phyloP scores from a whole-genome alignment of 1,140 invertebrate species.

The Thaumatotibia leucotreta region DNA sequence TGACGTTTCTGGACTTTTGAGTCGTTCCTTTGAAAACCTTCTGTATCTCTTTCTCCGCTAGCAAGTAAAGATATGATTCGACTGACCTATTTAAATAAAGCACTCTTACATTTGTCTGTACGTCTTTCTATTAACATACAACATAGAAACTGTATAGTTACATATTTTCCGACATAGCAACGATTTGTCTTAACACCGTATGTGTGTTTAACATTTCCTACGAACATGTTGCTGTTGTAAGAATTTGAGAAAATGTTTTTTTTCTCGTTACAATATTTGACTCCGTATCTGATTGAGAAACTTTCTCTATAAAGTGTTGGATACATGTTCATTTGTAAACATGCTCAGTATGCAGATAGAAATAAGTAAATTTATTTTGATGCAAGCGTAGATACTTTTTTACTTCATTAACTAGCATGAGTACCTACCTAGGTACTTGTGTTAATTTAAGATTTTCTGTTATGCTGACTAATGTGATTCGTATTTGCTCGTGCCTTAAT shows the following conservation, averaged over 20 bases:
- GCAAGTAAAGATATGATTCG: slow-evolving; percentile 1
- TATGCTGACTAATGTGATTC: too few species aligned
- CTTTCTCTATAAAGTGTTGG: neutral
- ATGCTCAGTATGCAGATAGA: neutral
- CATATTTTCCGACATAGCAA: neutral
- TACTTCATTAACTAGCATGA: too few species aligned
- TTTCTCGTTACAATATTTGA: neutral
- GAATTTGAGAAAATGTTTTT: neutral
- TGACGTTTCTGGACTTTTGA: too few species aligned
- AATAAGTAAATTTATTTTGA: neutral
- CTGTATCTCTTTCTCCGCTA: neutral
- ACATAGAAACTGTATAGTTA: slow-evolving; percentile 9
- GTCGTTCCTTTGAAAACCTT: neutral
- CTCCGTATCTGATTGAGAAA: neutral
- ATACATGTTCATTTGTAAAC: neutral
- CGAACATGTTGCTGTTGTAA: neutral
- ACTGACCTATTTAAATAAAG: slow-evolving; percentile 13
- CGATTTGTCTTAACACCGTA: slow-evolving; percentile 10
- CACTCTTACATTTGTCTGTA: slow-evolving; percentile 5
- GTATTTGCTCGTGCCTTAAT: too few species aligned
- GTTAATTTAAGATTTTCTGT: too few species aligned
- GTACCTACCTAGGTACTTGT: too few species aligned
- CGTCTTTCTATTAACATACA: slow-evolving; percentile 8
- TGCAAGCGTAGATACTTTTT: too few species aligned
- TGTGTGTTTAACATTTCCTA: neutral